Evolutionary conservation across 92 coral and sea anemone species (phyloP).

Genomic region (Parazoanthus atlanticus): DNA sequence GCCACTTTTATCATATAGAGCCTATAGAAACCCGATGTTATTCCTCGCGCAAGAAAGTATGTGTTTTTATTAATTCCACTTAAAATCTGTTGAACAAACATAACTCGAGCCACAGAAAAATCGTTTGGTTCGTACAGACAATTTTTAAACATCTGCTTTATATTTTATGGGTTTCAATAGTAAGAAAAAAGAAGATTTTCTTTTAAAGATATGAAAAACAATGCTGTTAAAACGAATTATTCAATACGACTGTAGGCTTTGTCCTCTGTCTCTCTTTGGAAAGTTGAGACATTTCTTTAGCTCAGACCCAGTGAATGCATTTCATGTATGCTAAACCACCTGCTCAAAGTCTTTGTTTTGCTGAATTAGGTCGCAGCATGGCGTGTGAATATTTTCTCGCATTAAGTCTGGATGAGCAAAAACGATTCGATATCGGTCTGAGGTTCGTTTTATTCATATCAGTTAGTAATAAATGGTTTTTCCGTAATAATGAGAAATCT

Average conservation of each 20-base stretch:
- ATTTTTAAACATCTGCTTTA: neutral
- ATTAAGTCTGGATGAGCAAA: constrained; percentile 4
- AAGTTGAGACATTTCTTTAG: neutral
- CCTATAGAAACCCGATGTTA: no score
- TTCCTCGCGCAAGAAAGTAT: no score
- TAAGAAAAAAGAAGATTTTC: neutral
- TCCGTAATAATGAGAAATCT: neutral
- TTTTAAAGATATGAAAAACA: neutral
- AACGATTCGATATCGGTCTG: neutral
- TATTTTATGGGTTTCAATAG: neutral
- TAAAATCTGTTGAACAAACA: no score
- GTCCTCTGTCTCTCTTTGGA: neutral
- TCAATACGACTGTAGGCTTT: neutral
- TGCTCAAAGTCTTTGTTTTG: constrained; percentile 5
- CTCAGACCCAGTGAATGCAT: neutral
- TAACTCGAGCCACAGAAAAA: no score
- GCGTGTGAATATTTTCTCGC: constrained; percentile 6
- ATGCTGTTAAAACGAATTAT: neutral
- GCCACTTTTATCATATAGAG: no score
- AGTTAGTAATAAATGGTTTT: neutral
- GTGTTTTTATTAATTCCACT: no score
- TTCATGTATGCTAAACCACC: neutral
- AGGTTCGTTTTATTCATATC: neutral
- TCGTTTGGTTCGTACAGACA: no score
- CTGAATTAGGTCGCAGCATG: neutral